These are phyloP conservation scores for Gulo gulo DNA, from an alignment of 2,113 vertebrate species.

Conservation along the genomic window DNA sequence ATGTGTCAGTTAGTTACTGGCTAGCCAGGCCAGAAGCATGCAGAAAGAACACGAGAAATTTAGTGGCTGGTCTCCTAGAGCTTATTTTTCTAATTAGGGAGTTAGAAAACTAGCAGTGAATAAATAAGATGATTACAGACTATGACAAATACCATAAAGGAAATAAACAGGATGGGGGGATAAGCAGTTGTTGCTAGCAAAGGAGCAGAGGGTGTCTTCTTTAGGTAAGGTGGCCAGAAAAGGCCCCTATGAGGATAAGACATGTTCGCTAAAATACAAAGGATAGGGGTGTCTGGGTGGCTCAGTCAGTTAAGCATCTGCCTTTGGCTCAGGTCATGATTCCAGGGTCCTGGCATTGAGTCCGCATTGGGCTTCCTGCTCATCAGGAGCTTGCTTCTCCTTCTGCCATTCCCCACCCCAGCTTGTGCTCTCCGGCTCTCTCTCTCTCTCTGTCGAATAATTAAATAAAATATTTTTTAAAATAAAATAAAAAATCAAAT, in stretches of 20 bases:
- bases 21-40: background rate
- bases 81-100: background rate
- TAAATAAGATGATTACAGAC: background rate
- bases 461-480: background rate
- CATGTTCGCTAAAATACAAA: background rate
- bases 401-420: too few species aligned
- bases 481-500: too few species aligned
- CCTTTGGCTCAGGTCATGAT: too few species aligned
- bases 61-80: background rate
- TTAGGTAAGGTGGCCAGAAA: constrained; percentile 11
- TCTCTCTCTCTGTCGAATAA: too few species aligned
- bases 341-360: too few species aligned
- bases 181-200: background rate
- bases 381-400: too few species aligned
- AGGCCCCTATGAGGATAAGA: background rate
- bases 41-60: background rate
- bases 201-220: background rate
- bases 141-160: background rate
- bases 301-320: too few species aligned
- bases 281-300: too few species aligned
- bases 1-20: background rate
- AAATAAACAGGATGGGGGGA: background rate
- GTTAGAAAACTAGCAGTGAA: constrained; percentile 6
- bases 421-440: too few species aligned
- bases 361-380: too few species aligned